These are phyloP conservation scores for Molanna angustata DNA, from an alignment of 2,888 invertebrate genomes.

Conservation along the genomic window DNA sequence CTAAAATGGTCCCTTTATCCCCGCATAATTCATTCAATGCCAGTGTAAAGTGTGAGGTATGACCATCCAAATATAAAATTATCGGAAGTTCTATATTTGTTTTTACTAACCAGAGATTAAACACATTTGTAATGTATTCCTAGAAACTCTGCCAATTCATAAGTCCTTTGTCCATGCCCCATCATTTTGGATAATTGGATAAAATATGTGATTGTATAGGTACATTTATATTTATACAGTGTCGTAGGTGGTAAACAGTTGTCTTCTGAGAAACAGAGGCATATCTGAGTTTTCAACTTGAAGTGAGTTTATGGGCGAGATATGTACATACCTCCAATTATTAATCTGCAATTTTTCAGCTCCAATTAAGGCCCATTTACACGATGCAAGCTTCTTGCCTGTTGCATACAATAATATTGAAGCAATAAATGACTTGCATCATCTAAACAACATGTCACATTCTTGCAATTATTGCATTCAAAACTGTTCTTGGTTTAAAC, in stretches of 20 bases:
- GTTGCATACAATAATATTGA: too few species aligned
- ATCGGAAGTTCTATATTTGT: slow-evolving; percentile 1
- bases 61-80: neutral
- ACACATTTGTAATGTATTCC: slow-evolving; percentile 5
- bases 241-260: neutral
- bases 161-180: slow-evolving; percentile 1
- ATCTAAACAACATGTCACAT: too few species aligned
- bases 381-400: too few species aligned
- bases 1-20: neutral
- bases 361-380: too few species aligned
- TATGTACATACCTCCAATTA: too few species aligned
- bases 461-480: too few species aligned
- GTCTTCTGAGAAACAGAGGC: too few species aligned
- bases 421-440: too few species aligned
- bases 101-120: slow-evolving; percentile 1
- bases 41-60: slow-evolving; percentile 2
- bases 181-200: neutral
- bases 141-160: neutral
- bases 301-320: too few species aligned
- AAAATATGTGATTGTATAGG: neutral
- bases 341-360: too few species aligned
- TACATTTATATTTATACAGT: neutral
- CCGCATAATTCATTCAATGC: neutral
- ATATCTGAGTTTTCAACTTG: too few species aligned
- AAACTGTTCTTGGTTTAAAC: too few species aligned